These are phyloP conservation scores for Drosophila murphyi DNA, from an alignment of 1,140 invertebrate genomes.

Conservation along the genomic window DNA sequence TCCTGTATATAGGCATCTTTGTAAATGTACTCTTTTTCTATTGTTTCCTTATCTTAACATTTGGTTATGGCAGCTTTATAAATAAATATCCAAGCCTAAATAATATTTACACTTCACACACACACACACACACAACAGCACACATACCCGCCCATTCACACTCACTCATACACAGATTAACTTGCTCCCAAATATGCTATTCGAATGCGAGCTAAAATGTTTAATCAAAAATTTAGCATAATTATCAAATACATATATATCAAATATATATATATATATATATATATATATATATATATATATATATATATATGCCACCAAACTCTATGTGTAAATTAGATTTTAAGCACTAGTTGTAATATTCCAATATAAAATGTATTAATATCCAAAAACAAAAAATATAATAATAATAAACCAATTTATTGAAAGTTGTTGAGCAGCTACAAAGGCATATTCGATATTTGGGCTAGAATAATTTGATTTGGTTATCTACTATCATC, in stretches of 20 bases:
- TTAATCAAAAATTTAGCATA: constrained; percentile 72
- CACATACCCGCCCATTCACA: constrained; percentile 15
- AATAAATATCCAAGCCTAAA: constrained; percentile 19
- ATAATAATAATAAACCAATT: constrained; percentile 41
- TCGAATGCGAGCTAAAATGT: constrained; percentile 54
- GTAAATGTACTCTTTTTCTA: constrained; percentile 52
- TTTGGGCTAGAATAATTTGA: constrained; percentile 4
- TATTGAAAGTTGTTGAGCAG: constrained; percentile 53
- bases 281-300: constrained; percentile 51
- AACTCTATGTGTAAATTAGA: constrained; percentile 39
- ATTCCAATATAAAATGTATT: constrained; percentile 34
- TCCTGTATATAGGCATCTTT: constrained; percentile 63
- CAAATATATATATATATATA: constrained; percentile 36
- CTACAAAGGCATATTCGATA: constrained; percentile 21
- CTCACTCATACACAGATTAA: constrained; percentile 31
- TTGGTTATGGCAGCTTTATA: constrained; percentile 70
- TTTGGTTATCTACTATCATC: background rate
- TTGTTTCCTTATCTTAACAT: constrained; percentile 38
- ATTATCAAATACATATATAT: constrained; percentile 62
- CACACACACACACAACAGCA: constrained; percentile 5
- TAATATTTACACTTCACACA: constrained; percentile 24
- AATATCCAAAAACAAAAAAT: constrained; percentile 9
- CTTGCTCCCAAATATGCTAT: constrained; percentile 25
- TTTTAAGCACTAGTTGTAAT: constrained; percentile 44
- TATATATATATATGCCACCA: constrained; percentile 45